phyloP scores from a whole-genome alignment of 2,113 vertebrate species.

The Xenopus borealis region DNA sequence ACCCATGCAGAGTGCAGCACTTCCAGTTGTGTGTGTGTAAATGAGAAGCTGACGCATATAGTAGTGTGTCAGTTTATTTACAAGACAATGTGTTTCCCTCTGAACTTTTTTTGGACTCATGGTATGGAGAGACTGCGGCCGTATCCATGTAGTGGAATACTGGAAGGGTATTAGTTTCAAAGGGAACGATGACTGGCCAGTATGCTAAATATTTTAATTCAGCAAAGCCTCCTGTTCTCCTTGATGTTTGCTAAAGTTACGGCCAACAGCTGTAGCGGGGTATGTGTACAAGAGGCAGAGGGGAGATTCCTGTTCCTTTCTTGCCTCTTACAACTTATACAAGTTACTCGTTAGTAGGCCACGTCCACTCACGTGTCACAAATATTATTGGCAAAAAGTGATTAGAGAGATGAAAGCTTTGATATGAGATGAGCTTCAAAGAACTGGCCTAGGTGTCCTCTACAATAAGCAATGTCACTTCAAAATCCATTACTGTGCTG shows the following conservation, averaged over 20 bases:
- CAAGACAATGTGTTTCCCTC: constrained; percentile 61
- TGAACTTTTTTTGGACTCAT: constrained; percentile 61
- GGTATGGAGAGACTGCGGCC: constrained; percentile 63
- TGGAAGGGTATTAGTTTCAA: constrained; percentile 78
- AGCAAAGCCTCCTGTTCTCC: constrained; percentile 69
- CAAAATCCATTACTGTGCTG: constrained; percentile 49
- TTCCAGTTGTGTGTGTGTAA: neutral
- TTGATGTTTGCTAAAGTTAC: constrained; percentile 86
- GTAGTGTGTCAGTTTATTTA: constrained; percentile 3
- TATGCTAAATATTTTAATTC: constrained; percentile 84
- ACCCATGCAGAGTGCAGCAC: neutral
- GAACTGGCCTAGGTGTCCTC: constrained; percentile 53
- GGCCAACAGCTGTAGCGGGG: constrained; percentile 74
- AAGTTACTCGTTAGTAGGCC: constrained; percentile 58
- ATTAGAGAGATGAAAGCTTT: constrained; percentile 34
- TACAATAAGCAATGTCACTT: constrained; percentile 49
- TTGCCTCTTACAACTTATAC: constrained; percentile 54
- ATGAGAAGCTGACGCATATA: constrained; percentile 21
- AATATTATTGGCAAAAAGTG: constrained; percentile 14
- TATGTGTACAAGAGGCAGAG: constrained; percentile 61
- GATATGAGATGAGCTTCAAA: constrained; percentile 12
- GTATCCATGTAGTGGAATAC: constrained; percentile 64
- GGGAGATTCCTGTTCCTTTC: constrained; percentile 53
- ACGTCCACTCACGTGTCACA: constrained; percentile 49
- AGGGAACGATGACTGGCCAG: constrained; percentile 77